Percentiles rank a stretch among this genome's conserved stretches.
Evolutionary conservation across 2,113 vertebrate species (phyloP).

Genomic region (Dunckerocampus dactyliophorus): DNA sequence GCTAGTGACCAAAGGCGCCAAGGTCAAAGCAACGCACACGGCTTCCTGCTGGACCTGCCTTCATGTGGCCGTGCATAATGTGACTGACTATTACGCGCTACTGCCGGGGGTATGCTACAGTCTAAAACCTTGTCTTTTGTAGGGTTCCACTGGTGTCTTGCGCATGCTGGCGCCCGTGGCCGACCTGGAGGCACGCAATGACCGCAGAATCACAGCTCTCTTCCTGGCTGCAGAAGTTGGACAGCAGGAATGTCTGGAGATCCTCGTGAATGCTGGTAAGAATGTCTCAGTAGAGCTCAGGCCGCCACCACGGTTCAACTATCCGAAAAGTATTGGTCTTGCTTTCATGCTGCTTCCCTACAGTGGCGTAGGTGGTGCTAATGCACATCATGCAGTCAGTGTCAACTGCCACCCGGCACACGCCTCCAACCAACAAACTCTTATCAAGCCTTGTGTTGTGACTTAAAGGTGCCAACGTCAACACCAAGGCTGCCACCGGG

Average conservation of each 20-base stretch:
- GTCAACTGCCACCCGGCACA: too few relatives aligned
- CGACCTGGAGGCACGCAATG: slow-evolving; percentile 71
- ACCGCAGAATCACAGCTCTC: slow-evolving; percentile 78
- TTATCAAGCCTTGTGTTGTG: neutral
- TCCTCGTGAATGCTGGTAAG: slow-evolving; percentile 69
- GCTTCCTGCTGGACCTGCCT: slow-evolving; percentile 89
- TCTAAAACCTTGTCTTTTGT: slow-evolving; percentile 9
- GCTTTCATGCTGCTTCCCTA: too few relatives aligned
- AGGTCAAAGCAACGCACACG: slow-evolving; percentile 80
- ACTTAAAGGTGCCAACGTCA: slow-evolving; percentile 79
- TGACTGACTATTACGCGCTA: neutral
- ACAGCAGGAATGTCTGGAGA: slow-evolving; percentile 68
- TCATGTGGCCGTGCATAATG: slow-evolving; percentile 83
- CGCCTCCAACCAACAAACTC: too few relatives aligned
- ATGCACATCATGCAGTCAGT: too few relatives aligned
- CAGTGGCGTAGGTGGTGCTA: too few relatives aligned
- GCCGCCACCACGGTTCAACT: too few relatives aligned
- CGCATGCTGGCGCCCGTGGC: slow-evolving; percentile 60
- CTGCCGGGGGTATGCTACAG: neutral
- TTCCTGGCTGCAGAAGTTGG: slow-evolving; percentile 88
- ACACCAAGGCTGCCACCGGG: slow-evolving; percentile 82
- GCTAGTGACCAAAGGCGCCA: slow-evolving; percentile 77
- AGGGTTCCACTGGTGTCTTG: slow-evolving; percentile 80
- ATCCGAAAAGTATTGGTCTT: too few relatives aligned
- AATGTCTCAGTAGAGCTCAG: too few relatives aligned